Evolutionary conservation across 2,888 invertebrate species (phyloP).

Genomic region (Stenodema calcarata): DNA sequence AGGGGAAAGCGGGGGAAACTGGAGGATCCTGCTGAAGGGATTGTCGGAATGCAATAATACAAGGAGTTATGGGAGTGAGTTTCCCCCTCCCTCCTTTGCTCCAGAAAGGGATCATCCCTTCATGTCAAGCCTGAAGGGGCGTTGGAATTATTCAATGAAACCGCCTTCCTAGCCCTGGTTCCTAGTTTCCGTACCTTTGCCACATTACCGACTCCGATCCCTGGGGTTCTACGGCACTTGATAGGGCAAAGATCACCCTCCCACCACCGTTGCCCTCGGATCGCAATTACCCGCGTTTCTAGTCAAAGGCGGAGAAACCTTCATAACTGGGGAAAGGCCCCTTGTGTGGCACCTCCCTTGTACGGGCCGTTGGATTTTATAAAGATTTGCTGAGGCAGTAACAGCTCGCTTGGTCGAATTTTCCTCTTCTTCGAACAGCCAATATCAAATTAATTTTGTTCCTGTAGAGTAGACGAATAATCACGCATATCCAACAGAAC

Average conservation of each 20-base stretch:
- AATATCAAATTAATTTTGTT: too few relatives aligned
- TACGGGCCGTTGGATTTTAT: background rate
- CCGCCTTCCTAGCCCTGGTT: background rate
- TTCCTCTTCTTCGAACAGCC: background rate
- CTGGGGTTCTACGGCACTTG: background rate
- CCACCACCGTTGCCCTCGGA: background rate
- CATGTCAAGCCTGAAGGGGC: background rate
- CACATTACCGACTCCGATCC: slow-evolving; percentile 9
- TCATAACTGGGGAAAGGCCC: background rate
- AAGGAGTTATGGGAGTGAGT: slow-evolving; percentile 1
- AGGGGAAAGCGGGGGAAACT: background rate
- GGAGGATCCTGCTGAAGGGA: slow-evolving; percentile 1
- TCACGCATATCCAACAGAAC: too few relatives aligned
- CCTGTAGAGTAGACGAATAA: too few relatives aligned
- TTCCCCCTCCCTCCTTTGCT: background rate
- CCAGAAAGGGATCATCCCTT: background rate
- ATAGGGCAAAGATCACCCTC: background rate
- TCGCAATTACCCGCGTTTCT: slow-evolving; percentile 28
- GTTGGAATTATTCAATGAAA: slow-evolving; percentile 31
- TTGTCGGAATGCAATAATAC: slow-evolving; percentile 34
- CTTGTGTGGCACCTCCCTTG: background rate
- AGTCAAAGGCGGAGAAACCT: slow-evolving; percentile 31
- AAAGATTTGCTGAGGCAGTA: background rate
- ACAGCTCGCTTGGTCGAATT: background rate
- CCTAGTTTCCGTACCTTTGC: slow-evolving; percentile 5